Conservation (phyloP, 2,113 vertebrate genomes). For the Drymodes brunneopygia region DNA sequence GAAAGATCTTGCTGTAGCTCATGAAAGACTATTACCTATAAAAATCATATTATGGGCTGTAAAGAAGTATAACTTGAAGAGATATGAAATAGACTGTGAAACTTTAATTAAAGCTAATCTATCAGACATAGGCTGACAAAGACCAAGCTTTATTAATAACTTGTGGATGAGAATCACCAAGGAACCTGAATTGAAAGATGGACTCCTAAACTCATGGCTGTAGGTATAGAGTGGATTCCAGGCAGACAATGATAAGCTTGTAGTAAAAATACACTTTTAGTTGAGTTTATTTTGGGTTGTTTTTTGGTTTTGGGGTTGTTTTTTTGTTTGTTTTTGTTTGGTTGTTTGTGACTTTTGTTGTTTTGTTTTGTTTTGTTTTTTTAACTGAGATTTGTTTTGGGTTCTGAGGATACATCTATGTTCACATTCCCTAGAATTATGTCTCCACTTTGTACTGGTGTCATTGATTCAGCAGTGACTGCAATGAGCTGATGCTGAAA, state of each 20-base stretch:
- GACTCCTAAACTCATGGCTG: not conserved
- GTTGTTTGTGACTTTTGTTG: not conserved
- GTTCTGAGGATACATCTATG: not conserved
- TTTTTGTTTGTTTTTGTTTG: not conserved
- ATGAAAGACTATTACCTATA: not conserved
- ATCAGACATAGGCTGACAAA: not conserved
- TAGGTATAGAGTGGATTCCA: not conserved
- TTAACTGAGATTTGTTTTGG: not conserved
- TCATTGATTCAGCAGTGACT: not conserved
- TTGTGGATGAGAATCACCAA: not conserved
- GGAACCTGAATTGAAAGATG: not conserved
- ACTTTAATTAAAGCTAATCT: not conserved
- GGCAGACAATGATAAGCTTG: not conserved
- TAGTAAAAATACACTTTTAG: not conserved
- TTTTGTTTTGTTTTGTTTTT: not conserved
- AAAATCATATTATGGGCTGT: not conserved
- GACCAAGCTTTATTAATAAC: not conserved
- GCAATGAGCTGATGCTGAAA: not conserved
- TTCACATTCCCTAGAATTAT: not conserved
- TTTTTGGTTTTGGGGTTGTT: not conserved
- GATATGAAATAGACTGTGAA: not conserved
- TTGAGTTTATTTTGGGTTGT: not conserved
- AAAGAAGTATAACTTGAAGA: not conserved
- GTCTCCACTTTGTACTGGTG: not conserved
- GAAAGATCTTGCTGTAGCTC: not conserved